These are phyloP conservation scores for Patella vulgata DNA, from an alignment of 1,140 invertebrate species.

Conservation along the genomic window DNA sequence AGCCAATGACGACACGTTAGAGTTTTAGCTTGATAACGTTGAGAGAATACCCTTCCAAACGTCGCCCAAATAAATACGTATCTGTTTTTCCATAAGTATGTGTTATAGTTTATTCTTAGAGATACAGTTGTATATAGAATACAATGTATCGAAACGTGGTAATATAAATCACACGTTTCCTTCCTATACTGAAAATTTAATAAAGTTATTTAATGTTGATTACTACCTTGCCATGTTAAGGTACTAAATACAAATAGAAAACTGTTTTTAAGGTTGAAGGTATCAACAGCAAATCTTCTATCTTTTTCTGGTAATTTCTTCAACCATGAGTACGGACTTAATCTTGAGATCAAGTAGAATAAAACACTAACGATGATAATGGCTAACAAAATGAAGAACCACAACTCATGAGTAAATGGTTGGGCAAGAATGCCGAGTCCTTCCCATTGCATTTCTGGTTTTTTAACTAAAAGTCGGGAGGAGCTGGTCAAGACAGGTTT, in stretches of 20 bases:
- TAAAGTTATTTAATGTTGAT: no score
- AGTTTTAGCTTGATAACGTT: no score
- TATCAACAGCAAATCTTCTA: slow-evolving; percentile 34
- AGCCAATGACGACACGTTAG: no score
- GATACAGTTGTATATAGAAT: no score
- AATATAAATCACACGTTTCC: no score
- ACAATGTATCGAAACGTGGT: no score
- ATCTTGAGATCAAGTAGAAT: slow-evolving; percentile 84
- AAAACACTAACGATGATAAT: slow-evolving; percentile 95
- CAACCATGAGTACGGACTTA: slow-evolving; percentile 93
- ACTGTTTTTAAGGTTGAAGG: slow-evolving; percentile 40
- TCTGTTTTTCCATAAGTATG: no score
- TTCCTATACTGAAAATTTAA: no score
- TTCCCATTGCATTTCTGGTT: slow-evolving; percentile 86
- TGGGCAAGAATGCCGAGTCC: slow-evolving; percentile 96
- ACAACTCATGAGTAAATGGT: slow-evolving; percentile 95
- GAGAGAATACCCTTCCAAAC: no score
- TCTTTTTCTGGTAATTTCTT: slow-evolving; percentile 68
- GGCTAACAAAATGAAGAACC: slow-evolving; percentile 95
- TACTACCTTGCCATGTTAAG: slow-evolving; percentile 51
- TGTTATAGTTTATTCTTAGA: no score
- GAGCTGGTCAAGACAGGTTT: slow-evolving; percentile 78
- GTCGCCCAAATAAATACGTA: no score
- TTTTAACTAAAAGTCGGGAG: slow-evolving; percentile 96
- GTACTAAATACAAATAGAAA: slow-evolving; percentile 48